These are phyloP conservation scores for Zoanthus sociatus DNA, from an alignment of 92 coral and sea anemone genomes.

Conservation along the genomic window DNA sequence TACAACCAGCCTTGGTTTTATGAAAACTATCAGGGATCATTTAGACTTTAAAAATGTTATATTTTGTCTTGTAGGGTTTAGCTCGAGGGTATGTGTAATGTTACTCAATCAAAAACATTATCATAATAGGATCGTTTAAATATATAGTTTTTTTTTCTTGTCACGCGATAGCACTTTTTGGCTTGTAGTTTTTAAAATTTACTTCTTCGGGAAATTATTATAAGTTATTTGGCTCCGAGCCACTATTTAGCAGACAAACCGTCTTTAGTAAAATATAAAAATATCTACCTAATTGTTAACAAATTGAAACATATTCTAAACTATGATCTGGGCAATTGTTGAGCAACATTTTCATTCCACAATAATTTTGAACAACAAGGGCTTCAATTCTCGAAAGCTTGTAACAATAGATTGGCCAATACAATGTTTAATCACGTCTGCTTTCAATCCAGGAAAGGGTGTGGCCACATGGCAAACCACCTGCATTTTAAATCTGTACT, in stretches of 20 bases:
- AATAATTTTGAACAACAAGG: background rate
- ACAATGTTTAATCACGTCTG: constrained; percentile 30
- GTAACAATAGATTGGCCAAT: constrained; percentile 4
- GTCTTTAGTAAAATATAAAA: background rate
- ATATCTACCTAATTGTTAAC: too few relatives aligned
- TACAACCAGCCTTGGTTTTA: constrained; percentile 1
- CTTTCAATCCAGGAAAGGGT: constrained; percentile 38
- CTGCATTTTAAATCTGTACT: background rate
- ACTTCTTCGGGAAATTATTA: background rate
- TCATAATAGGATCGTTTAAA: background rate
- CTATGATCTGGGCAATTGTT: background rate
- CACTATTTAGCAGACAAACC: background rate
- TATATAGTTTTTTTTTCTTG: constrained; percentile 6
- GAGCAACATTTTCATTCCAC: too few relatives aligned
- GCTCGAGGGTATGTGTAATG: background rate
- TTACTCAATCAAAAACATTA: background rate
- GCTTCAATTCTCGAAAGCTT: background rate
- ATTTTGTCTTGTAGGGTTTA: constrained; percentile 5
- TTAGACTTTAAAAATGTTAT: background rate
- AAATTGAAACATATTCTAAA: background rate
- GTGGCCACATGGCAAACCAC: constrained; percentile 23
- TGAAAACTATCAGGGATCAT: background rate
- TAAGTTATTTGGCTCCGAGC: background rate
- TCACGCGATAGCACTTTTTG: background rate
- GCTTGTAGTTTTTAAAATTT: background rate